phyloP scores from a whole-genome alignment of 2,113 vertebrate genomes.

The Turdus rufiventris region DNA sequence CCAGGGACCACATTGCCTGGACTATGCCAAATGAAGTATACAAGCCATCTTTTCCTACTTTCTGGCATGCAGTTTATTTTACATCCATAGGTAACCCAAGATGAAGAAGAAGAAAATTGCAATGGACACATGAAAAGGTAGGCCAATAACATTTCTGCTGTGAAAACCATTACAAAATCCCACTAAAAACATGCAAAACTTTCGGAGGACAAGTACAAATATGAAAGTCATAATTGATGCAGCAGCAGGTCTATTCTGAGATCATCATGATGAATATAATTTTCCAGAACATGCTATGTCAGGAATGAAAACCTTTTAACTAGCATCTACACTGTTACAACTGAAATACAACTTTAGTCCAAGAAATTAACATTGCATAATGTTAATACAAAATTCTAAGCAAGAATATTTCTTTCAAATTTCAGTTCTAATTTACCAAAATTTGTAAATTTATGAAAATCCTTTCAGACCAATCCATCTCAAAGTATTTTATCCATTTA shows the following conservation, averaged over 20 bases:
- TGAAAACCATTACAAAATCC: background rate
- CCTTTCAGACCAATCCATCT: background rate
- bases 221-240: background rate
- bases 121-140: background rate
- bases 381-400: background rate
- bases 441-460: background rate
- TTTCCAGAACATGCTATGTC: background rate
- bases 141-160: background rate
- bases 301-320: background rate
- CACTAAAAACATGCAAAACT: background rate
- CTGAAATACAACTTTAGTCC: background rate
- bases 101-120: background rate
- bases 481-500: background rate
- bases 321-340: background rate
- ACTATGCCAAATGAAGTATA: background rate
- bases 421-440: background rate
- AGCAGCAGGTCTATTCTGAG: background rate
- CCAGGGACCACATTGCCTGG: background rate
- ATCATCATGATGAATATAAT: background rate
- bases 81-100: background rate
- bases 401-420: background rate
- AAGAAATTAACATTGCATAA: background rate
- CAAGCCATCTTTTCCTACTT: background rate
- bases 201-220: background rate
- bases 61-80: background rate